Conservation (phyloP, 2,888 invertebrate species). For the Drosophila setosimentum region DNA sequence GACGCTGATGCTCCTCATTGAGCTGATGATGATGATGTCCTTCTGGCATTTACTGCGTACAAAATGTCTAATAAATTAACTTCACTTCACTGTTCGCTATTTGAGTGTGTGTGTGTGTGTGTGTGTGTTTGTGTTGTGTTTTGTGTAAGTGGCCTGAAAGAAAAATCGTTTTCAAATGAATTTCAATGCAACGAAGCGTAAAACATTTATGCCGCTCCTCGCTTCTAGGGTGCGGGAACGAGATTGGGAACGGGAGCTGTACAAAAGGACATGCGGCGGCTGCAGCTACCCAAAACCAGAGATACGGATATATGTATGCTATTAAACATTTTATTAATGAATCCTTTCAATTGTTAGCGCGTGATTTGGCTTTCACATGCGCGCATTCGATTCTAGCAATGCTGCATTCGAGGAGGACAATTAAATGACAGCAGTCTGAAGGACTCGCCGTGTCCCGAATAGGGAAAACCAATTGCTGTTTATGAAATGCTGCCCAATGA, state of each 20-base stretch:
- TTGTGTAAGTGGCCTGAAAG: constrained; percentile 79
- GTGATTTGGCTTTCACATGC: constrained; percentile 78
- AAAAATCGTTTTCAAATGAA: constrained; percentile 84
- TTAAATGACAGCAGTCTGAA: constrained; percentile 68
- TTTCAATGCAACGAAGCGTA: constrained; percentile 85
- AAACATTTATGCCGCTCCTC: constrained; percentile 81
- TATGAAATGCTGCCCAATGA: constrained; percentile 72
- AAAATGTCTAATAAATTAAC: constrained; percentile 84
- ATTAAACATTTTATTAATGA: constrained; percentile 84
- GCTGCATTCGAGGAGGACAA: constrained; percentile 72
- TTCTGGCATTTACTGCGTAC: constrained; percentile 78
- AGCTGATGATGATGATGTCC: constrained; percentile 76
- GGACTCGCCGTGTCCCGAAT: constrained; percentile 48
- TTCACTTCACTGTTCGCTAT: constrained; percentile 72
- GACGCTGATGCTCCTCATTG: constrained; percentile 44
- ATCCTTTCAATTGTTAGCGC: constrained; percentile 83
- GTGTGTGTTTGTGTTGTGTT: constrained; percentile 57
- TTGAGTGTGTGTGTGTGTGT: constrained; percentile 33
- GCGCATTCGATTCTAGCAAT: constrained; percentile 20
- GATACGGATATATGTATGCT: constrained; percentile 61
- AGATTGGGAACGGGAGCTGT: constrained; percentile 52
- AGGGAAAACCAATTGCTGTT: constrained; percentile 53
- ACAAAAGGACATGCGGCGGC: constrained; percentile 79
- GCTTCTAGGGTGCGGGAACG: constrained; percentile 40
- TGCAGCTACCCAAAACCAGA: constrained; percentile 58